These are phyloP conservation scores for Ctenopoma kingsleyae DNA, from an alignment of 2,797 vertebrate species.

Conservation along the genomic window DNA sequence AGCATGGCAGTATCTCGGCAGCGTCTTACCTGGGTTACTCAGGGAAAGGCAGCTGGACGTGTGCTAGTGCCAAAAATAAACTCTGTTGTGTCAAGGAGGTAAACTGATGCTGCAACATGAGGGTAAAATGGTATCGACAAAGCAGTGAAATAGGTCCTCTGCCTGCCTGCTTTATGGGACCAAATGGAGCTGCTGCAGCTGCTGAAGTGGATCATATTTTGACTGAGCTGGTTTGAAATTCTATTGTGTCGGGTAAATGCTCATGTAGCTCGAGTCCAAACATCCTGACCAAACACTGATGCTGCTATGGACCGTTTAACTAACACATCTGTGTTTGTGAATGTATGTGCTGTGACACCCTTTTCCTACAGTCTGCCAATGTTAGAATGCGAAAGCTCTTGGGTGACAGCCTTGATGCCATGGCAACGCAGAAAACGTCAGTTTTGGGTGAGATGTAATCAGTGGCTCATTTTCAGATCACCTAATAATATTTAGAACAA, in stretches of 20 bases:
- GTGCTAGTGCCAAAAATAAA: constrained; percentile 52
- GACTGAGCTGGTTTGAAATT: constrained; percentile 51
- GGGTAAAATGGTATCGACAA: constrained; percentile 59
- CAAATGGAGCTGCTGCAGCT: constrained; percentile 64
- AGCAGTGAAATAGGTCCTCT: constrained; percentile 62
- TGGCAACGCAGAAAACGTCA: constrained; percentile 80
- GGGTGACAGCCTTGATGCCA: constrained; percentile 80
- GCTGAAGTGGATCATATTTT: constrained; percentile 66
- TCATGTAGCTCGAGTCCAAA: constrained; percentile 50
- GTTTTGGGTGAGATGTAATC: constrained; percentile 71
- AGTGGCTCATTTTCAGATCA: constrained; percentile 69
- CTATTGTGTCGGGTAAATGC: constrained; percentile 57
- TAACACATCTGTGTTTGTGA: constrained; percentile 68
- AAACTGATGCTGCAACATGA: constrained; percentile 61
- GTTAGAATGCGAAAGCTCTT: constrained; percentile 72
- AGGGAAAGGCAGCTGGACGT: constrained; percentile 31
- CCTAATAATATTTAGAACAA: constrained; percentile 68
- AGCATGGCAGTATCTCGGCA: constrained; percentile 34
- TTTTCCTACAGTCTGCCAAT: constrained; percentile 65
- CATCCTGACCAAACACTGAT: constrained; percentile 67
- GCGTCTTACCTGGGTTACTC: constrained; percentile 52
- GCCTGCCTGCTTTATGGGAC: constrained; percentile 53
- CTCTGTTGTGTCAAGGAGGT: constrained; percentile 57
- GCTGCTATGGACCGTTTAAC: constrained; percentile 38
- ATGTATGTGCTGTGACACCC: constrained; percentile 65